phyloP scores from a whole-genome alignment of 1,140 invertebrate species.

The Solenopsis fugax region DNA sequence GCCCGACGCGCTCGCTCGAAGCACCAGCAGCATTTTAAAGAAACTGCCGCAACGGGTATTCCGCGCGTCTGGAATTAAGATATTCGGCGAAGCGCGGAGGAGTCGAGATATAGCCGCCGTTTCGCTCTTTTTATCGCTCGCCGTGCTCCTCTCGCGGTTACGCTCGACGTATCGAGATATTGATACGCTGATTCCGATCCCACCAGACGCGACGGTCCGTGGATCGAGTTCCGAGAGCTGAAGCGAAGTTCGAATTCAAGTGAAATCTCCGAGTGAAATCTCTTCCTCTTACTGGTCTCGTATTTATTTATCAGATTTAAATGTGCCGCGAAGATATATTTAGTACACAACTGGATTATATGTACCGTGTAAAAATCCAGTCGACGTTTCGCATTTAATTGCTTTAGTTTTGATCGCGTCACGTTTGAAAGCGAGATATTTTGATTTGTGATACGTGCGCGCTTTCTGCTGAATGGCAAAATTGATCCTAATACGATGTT shows the following conservation, averaged over 20 bases:
- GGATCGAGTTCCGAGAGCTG: neutral
- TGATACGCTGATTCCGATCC: constrained; percentile 23
- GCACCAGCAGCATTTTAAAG: constrained; percentile 49
- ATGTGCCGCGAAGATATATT: neutral
- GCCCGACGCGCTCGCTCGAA: constrained; percentile 46
- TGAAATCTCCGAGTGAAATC: constrained; percentile 12
- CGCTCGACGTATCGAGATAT: constrained; percentile 25
- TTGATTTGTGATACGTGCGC: neutral
- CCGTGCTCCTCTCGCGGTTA: constrained; percentile 1
- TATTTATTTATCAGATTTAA: neutral
- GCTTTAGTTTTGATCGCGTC: neutral
- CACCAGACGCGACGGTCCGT: neutral
- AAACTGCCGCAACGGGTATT: constrained; percentile 34
- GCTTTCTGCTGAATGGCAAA: neutral
- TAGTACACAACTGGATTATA: neutral
- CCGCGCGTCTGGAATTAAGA: constrained; percentile 67
- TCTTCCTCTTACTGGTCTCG: neutral
- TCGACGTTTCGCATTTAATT: neutral
- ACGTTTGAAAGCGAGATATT: neutral
- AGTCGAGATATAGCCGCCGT: constrained; percentile 10
- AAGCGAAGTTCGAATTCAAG: neutral
- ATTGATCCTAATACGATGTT: constrained; percentile 9
- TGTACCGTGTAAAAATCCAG: neutral
- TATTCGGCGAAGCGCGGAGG: constrained; percentile 57
- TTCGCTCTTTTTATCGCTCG: constrained; percentile 30